Conservation (phyloP, 2,797 vertebrate genomes). For the Periparus ater region DNA sequence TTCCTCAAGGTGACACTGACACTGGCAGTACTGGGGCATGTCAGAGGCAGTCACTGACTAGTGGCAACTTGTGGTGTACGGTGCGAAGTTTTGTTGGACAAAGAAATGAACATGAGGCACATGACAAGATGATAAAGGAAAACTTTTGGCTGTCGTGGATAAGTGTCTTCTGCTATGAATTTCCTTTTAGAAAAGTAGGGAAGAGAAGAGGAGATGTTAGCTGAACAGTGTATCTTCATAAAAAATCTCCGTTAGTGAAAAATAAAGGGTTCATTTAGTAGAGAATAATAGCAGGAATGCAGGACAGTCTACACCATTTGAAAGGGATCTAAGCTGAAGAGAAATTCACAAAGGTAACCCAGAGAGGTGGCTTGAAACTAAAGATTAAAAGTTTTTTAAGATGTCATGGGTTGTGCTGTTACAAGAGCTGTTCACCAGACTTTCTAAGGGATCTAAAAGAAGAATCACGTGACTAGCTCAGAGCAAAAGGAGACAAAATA, state of each 20-base stretch:
- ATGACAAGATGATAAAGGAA: neutral
- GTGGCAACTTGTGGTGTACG: neutral
- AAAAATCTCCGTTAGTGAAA: neutral
- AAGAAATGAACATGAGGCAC: neutral
- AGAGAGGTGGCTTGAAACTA: neutral
- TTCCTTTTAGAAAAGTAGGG: neutral
- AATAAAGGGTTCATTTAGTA: neutral
- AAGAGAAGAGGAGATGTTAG: neutral
- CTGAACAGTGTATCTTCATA: neutral
- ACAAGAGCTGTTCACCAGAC: neutral
- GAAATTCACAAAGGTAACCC: neutral
- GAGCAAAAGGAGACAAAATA: neutral
- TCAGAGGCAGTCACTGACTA: neutral
- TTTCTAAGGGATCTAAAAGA: neutral
- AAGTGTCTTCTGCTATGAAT: neutral
- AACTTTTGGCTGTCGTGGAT: neutral
- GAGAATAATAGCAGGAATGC: neutral
- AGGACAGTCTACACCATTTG: neutral
- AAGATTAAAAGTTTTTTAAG: neutral
- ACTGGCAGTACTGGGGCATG: neutral
- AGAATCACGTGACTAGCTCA: neutral
- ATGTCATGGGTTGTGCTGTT: neutral
- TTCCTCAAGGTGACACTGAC: neutral
- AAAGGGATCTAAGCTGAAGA: neutral
- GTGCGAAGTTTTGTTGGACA: neutral